Evolutionary conservation across 2,113 vertebrate species (phyloP), one percentile per base, ranked within the genome.

Genomic region (Procavia capensis): DNA sequence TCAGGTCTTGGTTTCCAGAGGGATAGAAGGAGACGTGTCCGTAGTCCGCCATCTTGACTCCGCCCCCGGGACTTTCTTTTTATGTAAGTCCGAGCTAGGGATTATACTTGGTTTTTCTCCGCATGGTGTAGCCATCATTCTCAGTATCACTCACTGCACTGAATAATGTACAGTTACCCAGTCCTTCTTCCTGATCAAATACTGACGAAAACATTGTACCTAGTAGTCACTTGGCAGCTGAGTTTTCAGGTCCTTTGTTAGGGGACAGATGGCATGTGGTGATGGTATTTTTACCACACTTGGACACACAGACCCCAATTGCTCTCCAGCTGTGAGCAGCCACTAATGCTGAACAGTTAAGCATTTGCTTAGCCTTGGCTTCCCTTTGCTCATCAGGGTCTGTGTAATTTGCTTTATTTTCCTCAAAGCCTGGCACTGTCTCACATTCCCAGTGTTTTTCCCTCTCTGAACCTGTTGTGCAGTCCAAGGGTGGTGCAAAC

Each of bases 261-360:
- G 84, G 59, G 57, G 34, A 3, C 24, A 0, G 25, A 25, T 59
- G 34, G 90, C n/a, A 1, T 20, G 54, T 36, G 43, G 68, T n/a
- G 6, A 50, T 27, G 1, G 11, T 34, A 31, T 4, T 34, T 11
- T 66, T 54, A 54, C 50, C 14, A 16, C 50, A 54, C 11, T 34
- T 4, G 63, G 31, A 31, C 3, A 8, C 27, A 4, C 0, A 3
- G 57, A 31, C 45, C 22, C 3, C 5, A 16, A 34, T 31, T 27
- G 19, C 47, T 43, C 27, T 24, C 50, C 9, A 41, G 27, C 8
- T 0, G 0, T 9, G 25, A 68, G 72, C 39, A 75, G 24, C n/a
- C 24, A 39, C 31, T 57, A 68, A 1, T n/a, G 34, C 27, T 27
- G 24, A 34, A 81, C 0, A 0, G 80, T 17, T 41, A 20, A 20